Evolutionary conservation across 92 coral and sea anemone genomes (phyloP), one percentile per base, ranked within the genome.

Genomic region (Epizoanthus scotinus): DNA sequence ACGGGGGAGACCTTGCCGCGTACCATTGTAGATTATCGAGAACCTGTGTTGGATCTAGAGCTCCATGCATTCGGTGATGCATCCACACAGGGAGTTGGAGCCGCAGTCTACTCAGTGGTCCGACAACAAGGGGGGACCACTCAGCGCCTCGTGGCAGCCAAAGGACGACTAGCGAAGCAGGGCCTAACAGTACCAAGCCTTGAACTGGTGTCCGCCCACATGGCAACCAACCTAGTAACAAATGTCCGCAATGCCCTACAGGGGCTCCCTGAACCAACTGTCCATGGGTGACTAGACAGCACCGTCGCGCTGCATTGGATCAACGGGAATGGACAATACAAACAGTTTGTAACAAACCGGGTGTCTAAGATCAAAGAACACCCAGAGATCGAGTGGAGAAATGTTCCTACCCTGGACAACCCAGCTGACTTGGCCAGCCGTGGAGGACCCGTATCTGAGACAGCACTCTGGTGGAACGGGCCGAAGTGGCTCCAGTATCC

Each of bases 241-340:
- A 86, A 86, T 21, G 86, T 81, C 42, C 55, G 36, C 34, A 65
- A 82, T 8, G 53, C 89, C 2, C 68, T 86, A 0, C 15, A 19
- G 42, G 86, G 83, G 3, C 44, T 70, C 14, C 79, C 88, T 3
- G 82, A 62, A 13, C 57, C 56, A 24, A 22, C 56, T 12, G 84
- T 78, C 25, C 29, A 31, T 62, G 91, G 87, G 50, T 87, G 87
- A 85, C 47, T 72, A 72, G 91, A 87, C 63, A 87, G 89, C 31
- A 85, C 70, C 9, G 89, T 84, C 31, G 89, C 91, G 38, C 88
- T 84, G 0, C 70, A 84, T 42, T 88, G 89, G 91, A 66, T 88
- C 42, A 77, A 77, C 20, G 89, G 84, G 24, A 79, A 79, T 2
- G 79, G 87, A 70, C 69, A 18, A 71, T 71, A 87, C 85, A 87